A percentile compares a stretch with the other conserved stretches of the same genome.
These are phyloP conservation scores for Geophilus truncorum DNA, from an alignment of 2,888 invertebrate genomes.

Conservation along the genomic window DNA sequence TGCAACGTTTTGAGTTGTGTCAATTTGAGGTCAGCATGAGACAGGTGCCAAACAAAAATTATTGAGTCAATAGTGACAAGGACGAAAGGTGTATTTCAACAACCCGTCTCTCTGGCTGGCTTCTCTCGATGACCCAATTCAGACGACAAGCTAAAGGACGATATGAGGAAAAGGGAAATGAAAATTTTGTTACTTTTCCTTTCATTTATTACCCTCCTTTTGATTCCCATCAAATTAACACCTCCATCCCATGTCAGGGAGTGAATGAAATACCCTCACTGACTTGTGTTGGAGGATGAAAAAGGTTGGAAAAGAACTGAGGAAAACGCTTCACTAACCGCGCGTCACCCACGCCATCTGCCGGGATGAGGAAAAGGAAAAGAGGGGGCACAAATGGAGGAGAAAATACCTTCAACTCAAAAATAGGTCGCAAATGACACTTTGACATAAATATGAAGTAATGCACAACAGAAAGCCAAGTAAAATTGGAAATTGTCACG, in stretches of 20 bases:
- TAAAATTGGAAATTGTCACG: not conserved
- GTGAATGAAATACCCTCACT: not conserved
- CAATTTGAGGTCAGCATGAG: not conserved
- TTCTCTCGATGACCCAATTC: not conserved
- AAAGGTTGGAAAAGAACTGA: not conserved
- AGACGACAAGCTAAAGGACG: conserved; percentile 18
- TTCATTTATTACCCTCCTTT: not conserved
- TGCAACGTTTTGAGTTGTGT: not conserved
- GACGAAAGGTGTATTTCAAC: not conserved
- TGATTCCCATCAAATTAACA: not conserved
- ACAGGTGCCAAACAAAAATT: conserved; percentile 20
- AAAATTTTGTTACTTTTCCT: not conserved
- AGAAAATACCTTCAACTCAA: conserved; percentile 9
- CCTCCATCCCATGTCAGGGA: not conserved
- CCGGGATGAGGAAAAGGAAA: conserved; percentile 1
- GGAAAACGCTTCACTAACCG: not conserved
- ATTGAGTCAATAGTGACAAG: conserved; percentile 25
- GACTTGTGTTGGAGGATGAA: not conserved
- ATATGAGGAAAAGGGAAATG: conserved; percentile 8
- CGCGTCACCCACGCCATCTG: conserved; percentile 27
- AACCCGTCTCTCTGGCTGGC: not conserved
- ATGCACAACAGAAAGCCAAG: not conserved
- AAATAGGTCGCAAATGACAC: not conserved
- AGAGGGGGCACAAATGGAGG: not conserved
- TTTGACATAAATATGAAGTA: not conserved